Base-by-base conservation (phyloP, 2,888 invertebrate genomes). In the Coelinius sp. region DNA sequence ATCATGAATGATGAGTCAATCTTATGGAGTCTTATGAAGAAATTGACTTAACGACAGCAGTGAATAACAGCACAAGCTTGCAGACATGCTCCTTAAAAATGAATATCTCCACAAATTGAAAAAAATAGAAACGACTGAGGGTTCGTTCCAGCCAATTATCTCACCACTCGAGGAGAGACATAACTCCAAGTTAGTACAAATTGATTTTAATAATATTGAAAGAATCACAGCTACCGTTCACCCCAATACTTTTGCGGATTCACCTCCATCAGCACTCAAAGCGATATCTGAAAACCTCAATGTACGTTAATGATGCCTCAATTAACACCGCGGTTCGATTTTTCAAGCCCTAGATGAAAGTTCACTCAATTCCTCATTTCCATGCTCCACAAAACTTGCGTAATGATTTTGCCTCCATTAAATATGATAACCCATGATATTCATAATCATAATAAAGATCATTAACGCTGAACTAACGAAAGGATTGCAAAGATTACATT, bases 231-330 rank as follows among this genome's bases (percentile, higher is more conserved):
- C n/a, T 67, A 62, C 62, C 67, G 67, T 71, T 67, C 62, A n/a
- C n/a, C n/a, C n/a, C n/a, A n/a, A n/a, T n/a, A n/a, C n/a, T n/a
- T n/a, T n/a, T 46, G 68, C 59, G 41, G 63, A 63, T 71, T 71
- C 52, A 68, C 71, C n/a, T n/a, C n/a, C 68, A 52, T 22, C 52
- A 20, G 14, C 41, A 38, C 67, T 68, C 63, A 52, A 49, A 62
- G 24, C 25, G 38, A 63, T 68, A 68, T 64, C 53, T 53, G 41
- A 72, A 46, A 41, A 56, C 44, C 31, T 14, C 53, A 20, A 17
- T 8, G 1, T 38, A 52, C 56, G 24, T 68, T 62, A 63, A 72
- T 68, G 52, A 41, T 68, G 12, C 63, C 53, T 41, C 56, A 72
- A 72, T 72, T 72, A 72, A 68, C 52, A 31, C 44, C 44, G 63